phyloP scores from a whole-genome alignment of 1,140 invertebrate species.

The Pogonomyrmex barbatus region DNA sequence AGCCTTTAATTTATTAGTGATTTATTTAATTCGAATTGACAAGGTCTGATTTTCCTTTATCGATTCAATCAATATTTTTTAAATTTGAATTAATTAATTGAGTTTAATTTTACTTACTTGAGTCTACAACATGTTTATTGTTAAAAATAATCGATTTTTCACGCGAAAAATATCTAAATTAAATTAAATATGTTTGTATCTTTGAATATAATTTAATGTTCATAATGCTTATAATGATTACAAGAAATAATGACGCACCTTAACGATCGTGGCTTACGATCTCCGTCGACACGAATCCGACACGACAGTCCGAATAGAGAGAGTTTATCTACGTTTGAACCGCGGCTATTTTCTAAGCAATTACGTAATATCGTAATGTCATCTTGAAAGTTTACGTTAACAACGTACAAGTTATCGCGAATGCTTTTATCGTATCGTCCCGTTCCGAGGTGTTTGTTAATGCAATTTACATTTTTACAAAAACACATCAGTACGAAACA shows the following conservation, averaged over 20 bases:
- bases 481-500: neutral
- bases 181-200: neutral
- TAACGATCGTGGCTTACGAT: neutral
- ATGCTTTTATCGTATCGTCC: neutral
- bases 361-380: constrained; percentile 35
- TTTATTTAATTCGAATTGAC: neutral
- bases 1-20: neutral
- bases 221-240: no score
- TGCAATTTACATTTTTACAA: constrained; percentile 20
- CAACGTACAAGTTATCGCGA: constrained; percentile 3
- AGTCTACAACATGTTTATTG: neutral
- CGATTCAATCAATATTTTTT: neutral
- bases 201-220: neutral
- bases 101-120: neutral
- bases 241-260: neutral
- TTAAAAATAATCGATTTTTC: neutral
- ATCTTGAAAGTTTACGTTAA: neutral
- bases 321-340: constrained; percentile 26
- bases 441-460: neutral
- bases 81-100: constrained; percentile 2
- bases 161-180: neutral
- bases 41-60: neutral
- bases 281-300: neutral
- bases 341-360: constrained; percentile 10
- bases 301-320: neutral